These are phyloP conservation scores for Girardinus metallicus DNA, from an alignment of 2,797 vertebrate species.

Conservation along the genomic window DNA sequence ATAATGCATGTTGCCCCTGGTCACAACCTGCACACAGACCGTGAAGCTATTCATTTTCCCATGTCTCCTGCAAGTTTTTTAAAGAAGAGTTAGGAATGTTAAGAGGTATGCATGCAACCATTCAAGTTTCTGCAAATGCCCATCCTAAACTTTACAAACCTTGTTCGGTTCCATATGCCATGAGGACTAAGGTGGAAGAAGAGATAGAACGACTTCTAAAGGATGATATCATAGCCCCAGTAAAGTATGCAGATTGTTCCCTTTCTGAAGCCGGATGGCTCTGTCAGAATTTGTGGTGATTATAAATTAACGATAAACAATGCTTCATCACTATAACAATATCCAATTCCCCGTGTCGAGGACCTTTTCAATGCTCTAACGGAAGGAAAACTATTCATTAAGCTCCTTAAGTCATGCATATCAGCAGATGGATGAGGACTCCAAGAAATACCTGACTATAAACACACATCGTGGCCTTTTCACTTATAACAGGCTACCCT, in stretches of 20 bases:
- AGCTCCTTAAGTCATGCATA: not conserved
- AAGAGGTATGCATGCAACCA: not conserved
- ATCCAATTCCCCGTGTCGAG: not conserved
- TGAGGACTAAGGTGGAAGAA: not conserved
- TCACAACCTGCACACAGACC: slow-evolving; percentile 51
- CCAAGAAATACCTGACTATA: not conserved
- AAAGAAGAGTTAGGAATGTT: too few relatives aligned
- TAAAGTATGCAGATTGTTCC: not conserved
- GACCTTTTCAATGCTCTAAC: not conserved
- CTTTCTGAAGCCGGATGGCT: not conserved
- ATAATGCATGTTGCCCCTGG: slow-evolving; percentile 69
- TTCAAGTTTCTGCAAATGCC: not conserved
- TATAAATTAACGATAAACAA: slow-evolving; percentile 3
- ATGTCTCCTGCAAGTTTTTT: slow-evolving; percentile 7
- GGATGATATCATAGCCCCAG: not conserved
- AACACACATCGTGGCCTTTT: slow-evolving; percentile 3
- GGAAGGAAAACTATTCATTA: not conserved
- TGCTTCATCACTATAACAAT: not conserved
- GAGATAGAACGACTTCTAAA: not conserved
- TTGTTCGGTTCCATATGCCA: slow-evolving; percentile 1
- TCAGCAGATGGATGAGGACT: slow-evolving; percentile 4
- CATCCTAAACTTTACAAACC: not conserved
- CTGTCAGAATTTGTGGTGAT: slow-evolving; percentile 5
- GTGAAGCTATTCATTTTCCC: slow-evolving; percentile 24
- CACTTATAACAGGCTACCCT: slow-evolving; percentile 10